phyloP scores from a whole-genome alignment of 2,888 invertebrate genomes.

The Eulithis prunata region DNA sequence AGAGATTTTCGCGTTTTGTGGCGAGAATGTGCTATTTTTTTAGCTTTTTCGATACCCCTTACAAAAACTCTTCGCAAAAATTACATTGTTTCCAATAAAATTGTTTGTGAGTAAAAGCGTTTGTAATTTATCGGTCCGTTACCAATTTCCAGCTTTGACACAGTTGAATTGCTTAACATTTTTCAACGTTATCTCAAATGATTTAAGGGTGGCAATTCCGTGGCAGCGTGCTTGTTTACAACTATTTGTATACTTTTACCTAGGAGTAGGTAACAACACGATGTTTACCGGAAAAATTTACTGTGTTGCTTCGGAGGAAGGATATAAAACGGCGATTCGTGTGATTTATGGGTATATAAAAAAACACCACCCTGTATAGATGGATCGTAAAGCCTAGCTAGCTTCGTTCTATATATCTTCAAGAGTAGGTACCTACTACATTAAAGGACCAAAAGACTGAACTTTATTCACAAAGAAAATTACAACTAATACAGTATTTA shows the following conservation, averaged over 20 bases:
- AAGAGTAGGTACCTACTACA: too few relatives aligned
- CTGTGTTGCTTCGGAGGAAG: background rate
- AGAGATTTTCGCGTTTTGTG: too few relatives aligned
- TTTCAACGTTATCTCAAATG: conserved; percentile 15
- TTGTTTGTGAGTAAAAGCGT: conserved; percentile 16
- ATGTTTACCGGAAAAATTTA: conserved; percentile 3
- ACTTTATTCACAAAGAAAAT: too few relatives aligned
- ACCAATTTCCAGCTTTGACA: conserved; percentile 15
- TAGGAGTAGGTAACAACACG: background rate
- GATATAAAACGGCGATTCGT: background rate
- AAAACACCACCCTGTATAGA: too few relatives aligned
- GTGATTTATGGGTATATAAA: background rate
- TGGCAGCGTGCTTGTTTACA: background rate
- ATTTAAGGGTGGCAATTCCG: conserved; percentile 7
- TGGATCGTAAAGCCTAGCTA: too few relatives aligned
- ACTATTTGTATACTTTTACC: conserved; percentile 4
- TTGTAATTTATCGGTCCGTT: conserved; percentile 15
- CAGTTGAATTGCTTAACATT: conserved; percentile 14
- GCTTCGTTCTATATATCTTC: too few relatives aligned
- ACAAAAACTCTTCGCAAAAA: too few relatives aligned
- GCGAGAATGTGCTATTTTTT: too few relatives aligned
- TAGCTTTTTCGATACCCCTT: too few relatives aligned
- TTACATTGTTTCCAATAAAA: conserved; percentile 14
- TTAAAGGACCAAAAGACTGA: too few relatives aligned
- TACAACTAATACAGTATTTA: too few relatives aligned